Evolutionary conservation across 1,140 invertebrate species (phyloP).

Genomic region (Lysiphlebus fabarum): DNA sequence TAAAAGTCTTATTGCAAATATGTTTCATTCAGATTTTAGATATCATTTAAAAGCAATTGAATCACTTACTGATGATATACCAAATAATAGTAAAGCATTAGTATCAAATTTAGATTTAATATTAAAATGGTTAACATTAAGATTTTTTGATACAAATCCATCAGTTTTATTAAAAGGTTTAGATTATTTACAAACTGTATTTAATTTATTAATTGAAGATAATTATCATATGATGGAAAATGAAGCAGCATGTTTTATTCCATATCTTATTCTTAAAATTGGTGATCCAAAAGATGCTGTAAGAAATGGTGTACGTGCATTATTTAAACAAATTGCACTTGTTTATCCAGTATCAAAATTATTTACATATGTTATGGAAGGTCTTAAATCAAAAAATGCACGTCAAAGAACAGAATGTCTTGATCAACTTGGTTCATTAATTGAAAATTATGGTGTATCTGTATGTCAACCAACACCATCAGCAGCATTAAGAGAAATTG

Average conservation of each 20-base stretch:
- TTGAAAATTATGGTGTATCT: constrained; percentile 81
- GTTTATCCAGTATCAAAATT: constrained; percentile 89
- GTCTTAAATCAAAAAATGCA: constrained; percentile 94
- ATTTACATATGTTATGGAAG: constrained; percentile 89
- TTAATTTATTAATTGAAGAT: constrained; percentile 73
- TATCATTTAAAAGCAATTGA: constrained; percentile 96
- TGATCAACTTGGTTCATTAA: constrained; percentile 83
- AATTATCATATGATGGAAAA: constrained; percentile 85
- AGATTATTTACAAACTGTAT: constrained; percentile 84
- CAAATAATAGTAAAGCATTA: constrained; percentile 72
- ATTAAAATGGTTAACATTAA: constrained; percentile 91
- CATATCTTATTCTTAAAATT: constrained; percentile 89
- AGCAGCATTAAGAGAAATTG: constrained; percentile 85
- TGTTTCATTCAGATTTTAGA: constrained; percentile 96
- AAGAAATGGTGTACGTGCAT: constrained; percentile 77
- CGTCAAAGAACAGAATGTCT: constrained; percentile 93
- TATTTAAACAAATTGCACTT: constrained; percentile 81
- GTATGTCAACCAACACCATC: constrained; percentile 77
- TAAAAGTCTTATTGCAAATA: constrained; percentile 79
- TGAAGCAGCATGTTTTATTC: constrained; percentile 91
- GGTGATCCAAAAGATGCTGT: constrained; percentile 96
- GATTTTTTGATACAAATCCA: constrained; percentile 98
- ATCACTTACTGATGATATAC: constrained; percentile 77
- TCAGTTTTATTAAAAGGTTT: constrained; percentile 92
- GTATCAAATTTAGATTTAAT: constrained; percentile 91